Percentiles rank a stretch among this genome's conserved stretches.
These are phyloP conservation scores for Hypothenemus hampei DNA, from an alignment of 1,140 invertebrate genomes.

Conservation along the genomic window DNA sequence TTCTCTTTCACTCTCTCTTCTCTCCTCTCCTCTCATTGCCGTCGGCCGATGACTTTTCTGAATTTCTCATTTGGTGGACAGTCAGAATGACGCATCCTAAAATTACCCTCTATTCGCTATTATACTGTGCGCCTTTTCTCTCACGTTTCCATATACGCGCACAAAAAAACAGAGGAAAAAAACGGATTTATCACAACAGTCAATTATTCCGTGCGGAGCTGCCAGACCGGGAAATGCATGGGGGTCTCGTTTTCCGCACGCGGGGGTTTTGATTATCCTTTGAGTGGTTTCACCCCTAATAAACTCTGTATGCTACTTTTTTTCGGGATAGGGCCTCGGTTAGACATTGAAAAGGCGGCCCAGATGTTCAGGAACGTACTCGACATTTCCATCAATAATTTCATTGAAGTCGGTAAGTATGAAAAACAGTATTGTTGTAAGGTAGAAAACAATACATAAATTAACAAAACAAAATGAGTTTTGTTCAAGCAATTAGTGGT, in stretches of 20 bases:
- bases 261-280: constrained; percentile 46
- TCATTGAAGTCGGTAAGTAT: neutral
- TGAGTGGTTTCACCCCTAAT: constrained; percentile 48
- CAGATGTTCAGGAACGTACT: constrained; percentile 6
- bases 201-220: constrained; percentile 23
- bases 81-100: neutral
- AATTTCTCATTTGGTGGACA: neutral
- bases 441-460: too few species aligned
- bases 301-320: constrained; percentile 42
- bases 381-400: neutral
- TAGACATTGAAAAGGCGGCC: constrained; percentile 44
- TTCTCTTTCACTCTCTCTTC: too few species aligned
- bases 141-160: neutral
- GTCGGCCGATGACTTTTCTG: too few species aligned
- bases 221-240: constrained; percentile 19
- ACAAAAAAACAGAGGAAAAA: constrained; percentile 9
- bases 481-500: too few species aligned
- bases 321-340: constrained; percentile 22
- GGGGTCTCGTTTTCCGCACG: constrained; percentile 23
- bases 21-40: too few species aligned
- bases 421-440: too few species aligned
- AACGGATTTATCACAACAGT: constrained; percentile 24
- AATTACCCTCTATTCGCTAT: neutral
- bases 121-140: constrained; percentile 2
- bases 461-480: too few species aligned